Evolutionary conservation across 2,888 invertebrate species (phyloP).

Genomic region (Phyllotreta cruciferae): DNA sequence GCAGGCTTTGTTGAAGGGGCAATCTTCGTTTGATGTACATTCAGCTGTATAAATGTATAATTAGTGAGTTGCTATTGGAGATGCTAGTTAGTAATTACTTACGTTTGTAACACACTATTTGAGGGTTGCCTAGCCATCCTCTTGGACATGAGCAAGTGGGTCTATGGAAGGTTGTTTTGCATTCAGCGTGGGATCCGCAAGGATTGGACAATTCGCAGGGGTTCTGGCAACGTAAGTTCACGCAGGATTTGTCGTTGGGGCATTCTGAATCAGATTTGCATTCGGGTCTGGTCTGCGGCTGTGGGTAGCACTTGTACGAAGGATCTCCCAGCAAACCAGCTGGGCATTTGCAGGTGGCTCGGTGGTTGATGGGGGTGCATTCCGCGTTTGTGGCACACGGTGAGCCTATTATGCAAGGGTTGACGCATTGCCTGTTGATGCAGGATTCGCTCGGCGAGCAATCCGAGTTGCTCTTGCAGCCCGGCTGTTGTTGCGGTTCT

Average conservation of each 20-base stretch:
- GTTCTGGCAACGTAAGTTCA: conserved; percentile 79
- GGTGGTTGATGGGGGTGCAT: conserved; percentile 78
- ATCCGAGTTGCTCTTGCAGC: conserved; percentile 75
- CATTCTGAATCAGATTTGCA: conserved; percentile 81
- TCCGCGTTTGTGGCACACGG: conserved; percentile 82
- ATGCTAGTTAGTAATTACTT: no score
- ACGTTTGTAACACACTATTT: conserved; percentile 86
- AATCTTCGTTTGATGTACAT: conserved; percentile 79
- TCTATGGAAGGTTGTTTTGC: conserved; percentile 77
- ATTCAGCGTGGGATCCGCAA: conserved; percentile 83
- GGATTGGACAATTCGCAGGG: conserved; percentile 80
- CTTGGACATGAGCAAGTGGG: conserved; percentile 85
- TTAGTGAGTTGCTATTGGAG: no score
- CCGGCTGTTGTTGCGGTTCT: conserved; percentile 62
- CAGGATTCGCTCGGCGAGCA: conserved; percentile 78
- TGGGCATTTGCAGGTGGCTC: conserved; percentile 79
- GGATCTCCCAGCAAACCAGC: conserved; percentile 80
- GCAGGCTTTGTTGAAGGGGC: conserved; percentile 85
- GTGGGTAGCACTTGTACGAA: conserved; percentile 75
- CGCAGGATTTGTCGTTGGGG: conserved; percentile 78
- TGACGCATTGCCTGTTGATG: conserved; percentile 75
- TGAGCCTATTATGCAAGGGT: conserved; percentile 73
- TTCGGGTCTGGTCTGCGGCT: conserved; percentile 66
- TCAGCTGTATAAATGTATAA: conserved; percentile 67
- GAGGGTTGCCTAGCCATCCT: conserved; percentile 88